Evolutionary conservation across 2,113 vertebrate species (phyloP), one percentile per base, ranked within the genome.

Genomic region (Crocuta crocuta): DNA sequence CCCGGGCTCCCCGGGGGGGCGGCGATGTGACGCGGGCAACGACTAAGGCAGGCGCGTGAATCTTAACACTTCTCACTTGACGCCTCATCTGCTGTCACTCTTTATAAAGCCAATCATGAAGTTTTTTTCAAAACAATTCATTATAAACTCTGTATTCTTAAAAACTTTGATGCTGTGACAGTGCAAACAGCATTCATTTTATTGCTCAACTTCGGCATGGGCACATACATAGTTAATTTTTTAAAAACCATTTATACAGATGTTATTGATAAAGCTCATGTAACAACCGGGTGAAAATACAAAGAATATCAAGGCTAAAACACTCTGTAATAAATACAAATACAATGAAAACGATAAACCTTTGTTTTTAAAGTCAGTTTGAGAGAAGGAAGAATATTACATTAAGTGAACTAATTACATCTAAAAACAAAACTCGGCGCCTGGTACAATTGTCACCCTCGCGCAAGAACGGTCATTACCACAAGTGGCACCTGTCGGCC

Each of bases 121-220:
- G 50, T 11, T 66, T 89, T 79, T 88, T 92, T 23, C 11, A 87
- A 94, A 96, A 90, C 84, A 81, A 89, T 35, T 78, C 89, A 95
- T 71, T 96, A 85, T 85, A 85, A 96, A 89, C 89, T 94, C 94
- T 89, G 15, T 82, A 48, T 98, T 99, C 84, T 98, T 98, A 98
- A 99, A 99, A 99, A 99, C 94, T 76, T 99, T 97, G 99, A 99
- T 99, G 99, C 99, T 99, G 99, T 99, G 98, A 98, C 98, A 98
- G 99, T 99, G 98, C 99, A 99, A 99, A 99, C 99, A 99, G 99
- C 99, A 99, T 99, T 98, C 99, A 99, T 99, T 99, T 99, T 99
- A 99, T 99, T 99, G 99, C 99, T 99, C 99, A 98, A 99, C 98
- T 99, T 99, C 99, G 98, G 99, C 99, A 99, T 99, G 99, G 98